Base-by-base conservation (phyloP, 2,113 vertebrate species). In the Mionectes macconnelli region DNA sequence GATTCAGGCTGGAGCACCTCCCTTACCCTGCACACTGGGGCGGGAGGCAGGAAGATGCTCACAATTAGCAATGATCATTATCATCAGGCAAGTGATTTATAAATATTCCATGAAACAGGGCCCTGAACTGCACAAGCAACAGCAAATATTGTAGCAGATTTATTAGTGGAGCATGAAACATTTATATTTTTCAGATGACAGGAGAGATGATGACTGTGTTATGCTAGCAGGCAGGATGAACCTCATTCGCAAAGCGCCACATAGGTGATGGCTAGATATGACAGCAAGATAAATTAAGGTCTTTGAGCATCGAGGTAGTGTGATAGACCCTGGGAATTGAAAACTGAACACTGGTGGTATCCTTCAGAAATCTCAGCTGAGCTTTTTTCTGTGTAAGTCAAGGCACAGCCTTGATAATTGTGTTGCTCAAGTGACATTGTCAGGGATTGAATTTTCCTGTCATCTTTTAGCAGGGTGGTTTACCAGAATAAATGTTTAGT, bases 161-260 rank as follows among this genome's bases (percentile, higher is more conserved):
- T 97, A 97, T 97, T 95, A 97, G 94, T 42, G 80, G 87, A 93
- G 85, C 92, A 91, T 88, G 93, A 94, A 94, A 91, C 94, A 79
- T 97, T 97, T 91, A 94, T 97, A 97, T 96, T 94, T 96, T 95
- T 95, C 79, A 88, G 92, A 87, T 96, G 96, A 97, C 96, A 96
- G 88, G 91, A 52, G 79, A 88, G 95, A 97, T 97, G 97, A 98
- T 97, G 97, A 92, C 94, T 96, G 66, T 80, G 90, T 96, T 97
- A 94, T 92, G 72, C 76, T 93, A 96, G 94, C 94, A 95, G 94
- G 69, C 94, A 91, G 91, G 89, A 97, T 95, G 95, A 97, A 96
- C 89, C 92, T 97, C 90, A 97, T 97, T 97, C 3, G 4, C 92
- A 92, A 97, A 96, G 89, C 27, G 37, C 55, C 81, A 95, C 4